Conservation (phyloP, 2,888 invertebrate genomes). For the Trissolcus brochymenae region DNA sequence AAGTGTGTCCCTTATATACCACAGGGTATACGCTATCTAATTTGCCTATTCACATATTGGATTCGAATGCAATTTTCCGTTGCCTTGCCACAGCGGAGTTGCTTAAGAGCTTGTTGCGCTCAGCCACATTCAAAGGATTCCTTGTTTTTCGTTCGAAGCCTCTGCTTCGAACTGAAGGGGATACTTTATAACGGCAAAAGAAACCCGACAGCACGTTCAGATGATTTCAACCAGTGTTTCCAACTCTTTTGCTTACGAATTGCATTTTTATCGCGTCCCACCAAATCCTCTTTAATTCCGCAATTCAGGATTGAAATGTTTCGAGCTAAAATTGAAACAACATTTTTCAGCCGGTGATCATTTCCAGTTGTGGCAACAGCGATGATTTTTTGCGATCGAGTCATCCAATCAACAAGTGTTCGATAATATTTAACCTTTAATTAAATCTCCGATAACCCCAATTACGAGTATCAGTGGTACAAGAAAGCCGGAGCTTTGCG, state of each 20-base stretch:
- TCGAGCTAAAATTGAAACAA: too few relatives aligned
- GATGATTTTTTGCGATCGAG: too few relatives aligned
- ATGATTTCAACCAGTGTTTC: too few relatives aligned
- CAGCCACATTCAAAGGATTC: not conserved
- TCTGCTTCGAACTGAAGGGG: not conserved
- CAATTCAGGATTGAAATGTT: too few relatives aligned
- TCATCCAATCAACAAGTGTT: too few relatives aligned
- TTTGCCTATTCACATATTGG: constrained; percentile 3
- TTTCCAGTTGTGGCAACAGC: too few relatives aligned
- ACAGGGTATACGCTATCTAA: not conserved
- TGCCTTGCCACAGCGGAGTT: not conserved
- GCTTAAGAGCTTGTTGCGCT: constrained; percentile 1
- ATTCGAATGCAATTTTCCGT: constrained; percentile 2
- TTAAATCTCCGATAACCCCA: constrained; percentile 11
- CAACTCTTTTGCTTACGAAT: too few relatives aligned
- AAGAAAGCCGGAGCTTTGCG: not conserved
- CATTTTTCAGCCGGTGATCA: too few relatives aligned
- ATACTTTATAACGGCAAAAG: too few relatives aligned
- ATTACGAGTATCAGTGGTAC: constrained; percentile 23
- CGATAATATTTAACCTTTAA: constrained; percentile 11
- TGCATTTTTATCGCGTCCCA: too few relatives aligned
- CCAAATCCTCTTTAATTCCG: too few relatives aligned
- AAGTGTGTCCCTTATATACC: not conserved
- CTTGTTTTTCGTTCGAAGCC: not conserved
- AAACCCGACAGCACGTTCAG: too few relatives aligned